Evolutionary conservation across 1,140 invertebrate species (phyloP).

Genomic region (Bactericera cockerelli): DNA sequence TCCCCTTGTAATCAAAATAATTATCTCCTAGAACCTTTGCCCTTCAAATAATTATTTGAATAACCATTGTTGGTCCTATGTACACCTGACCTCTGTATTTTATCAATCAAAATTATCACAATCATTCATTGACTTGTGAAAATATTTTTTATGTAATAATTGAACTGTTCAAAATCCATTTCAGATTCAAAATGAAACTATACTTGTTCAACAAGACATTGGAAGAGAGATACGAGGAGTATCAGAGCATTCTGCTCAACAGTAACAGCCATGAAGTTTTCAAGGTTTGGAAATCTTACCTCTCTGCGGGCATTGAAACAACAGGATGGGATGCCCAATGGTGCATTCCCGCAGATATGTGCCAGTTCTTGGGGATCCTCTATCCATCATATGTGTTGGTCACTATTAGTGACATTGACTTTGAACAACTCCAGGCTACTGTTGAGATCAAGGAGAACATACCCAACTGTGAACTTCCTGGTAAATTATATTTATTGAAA

Average conservation of each 20-base stretch:
- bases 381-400: background rate
- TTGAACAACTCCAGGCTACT: background rate
- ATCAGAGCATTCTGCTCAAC: background rate
- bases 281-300: background rate
- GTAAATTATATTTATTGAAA: too few species aligned
- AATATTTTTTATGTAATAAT: too few species aligned
- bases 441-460: background rate
- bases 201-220: background rate
- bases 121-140: too few species aligned
- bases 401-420: background rate
- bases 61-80: too few species aligned
- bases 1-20: too few species aligned
- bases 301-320: background rate
- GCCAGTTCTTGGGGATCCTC: background rate
- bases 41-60: too few species aligned
- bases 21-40: too few species aligned
- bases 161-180: too few species aligned
- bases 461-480: background rate
- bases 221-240: background rate
- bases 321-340: constrained; percentile 2
- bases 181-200: background rate
- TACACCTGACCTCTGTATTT: too few species aligned
- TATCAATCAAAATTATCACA: too few species aligned
- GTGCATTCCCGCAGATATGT: background rate
- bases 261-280: background rate